A percentile compares a stretch with the other conserved stretches of the same genome.
Evolutionary conservation across 2,888 invertebrate species (phyloP).

Genomic region (Hypselothyrea guttata): DNA sequence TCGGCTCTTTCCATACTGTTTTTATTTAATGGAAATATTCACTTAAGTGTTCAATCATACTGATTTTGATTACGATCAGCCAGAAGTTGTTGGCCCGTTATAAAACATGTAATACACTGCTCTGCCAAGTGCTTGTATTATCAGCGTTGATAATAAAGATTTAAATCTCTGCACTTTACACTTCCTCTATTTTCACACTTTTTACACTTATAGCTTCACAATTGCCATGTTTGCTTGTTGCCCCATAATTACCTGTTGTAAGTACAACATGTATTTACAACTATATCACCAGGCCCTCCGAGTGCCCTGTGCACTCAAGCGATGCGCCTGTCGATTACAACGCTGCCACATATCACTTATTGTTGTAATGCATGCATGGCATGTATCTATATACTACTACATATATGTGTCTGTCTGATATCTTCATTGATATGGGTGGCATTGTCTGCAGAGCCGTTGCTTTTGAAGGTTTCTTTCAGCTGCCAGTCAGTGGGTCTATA

Average conservation of each 20-base stretch:
- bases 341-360: slow-evolving; percentile 38
- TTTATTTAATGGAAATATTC: too few species aligned
- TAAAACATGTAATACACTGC: too few species aligned
- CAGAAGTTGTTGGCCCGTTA: too few species aligned
- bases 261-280: slow-evolving; percentile 39
- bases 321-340: slow-evolving; percentile 59
- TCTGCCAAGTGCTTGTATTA: background rate
- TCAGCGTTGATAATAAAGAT: slow-evolving; percentile 24
- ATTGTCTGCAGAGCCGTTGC: slow-evolving; percentile 61
- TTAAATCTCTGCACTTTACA: slow-evolving; percentile 29
- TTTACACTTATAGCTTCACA: background rate
- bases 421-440: slow-evolving; percentile 68
- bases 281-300: slow-evolving; percentile 46
- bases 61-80: too few species aligned
- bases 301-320: slow-evolving; percentile 49
- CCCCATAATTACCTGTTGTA: slow-evolving; percentile 30
- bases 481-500: slow-evolving; percentile 31
- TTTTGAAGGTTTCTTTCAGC: slow-evolving; percentile 68
- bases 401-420: slow-evolving; percentile 43
- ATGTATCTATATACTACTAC: too few species aligned
- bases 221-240: slow-evolving; percentile 12
- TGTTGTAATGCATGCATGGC: slow-evolving; percentile 18
- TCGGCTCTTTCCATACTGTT: too few species aligned
- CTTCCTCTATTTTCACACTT: slow-evolving; percentile 28
- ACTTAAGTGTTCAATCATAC: too few species aligned